Evolutionary conservation across 2,888 invertebrate species (phyloP).

Genomic region (Mythimna pallens): DNA sequence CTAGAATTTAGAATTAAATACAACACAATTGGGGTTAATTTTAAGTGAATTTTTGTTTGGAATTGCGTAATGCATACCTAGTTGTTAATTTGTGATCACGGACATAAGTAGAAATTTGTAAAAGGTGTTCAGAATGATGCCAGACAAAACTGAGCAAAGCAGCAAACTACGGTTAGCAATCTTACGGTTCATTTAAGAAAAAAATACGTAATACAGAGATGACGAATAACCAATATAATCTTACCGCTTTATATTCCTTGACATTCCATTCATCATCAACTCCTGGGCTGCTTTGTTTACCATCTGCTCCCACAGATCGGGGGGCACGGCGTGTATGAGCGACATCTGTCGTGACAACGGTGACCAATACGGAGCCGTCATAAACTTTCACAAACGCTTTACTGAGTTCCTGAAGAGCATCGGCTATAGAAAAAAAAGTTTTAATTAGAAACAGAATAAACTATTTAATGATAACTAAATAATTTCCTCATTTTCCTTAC

Average conservation of each 20-base stretch:
- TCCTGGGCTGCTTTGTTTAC: constrained; percentile 27
- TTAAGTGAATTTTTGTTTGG: no score
- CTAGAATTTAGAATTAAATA: no score
- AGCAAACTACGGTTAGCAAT: no score
- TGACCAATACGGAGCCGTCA: constrained; percentile 91
- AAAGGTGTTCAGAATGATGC: not conserved
- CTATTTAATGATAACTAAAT: no score
- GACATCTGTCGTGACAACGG: constrained; percentile 92
- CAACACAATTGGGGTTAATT: no score
- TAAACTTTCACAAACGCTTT: constrained; percentile 90
- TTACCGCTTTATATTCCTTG: constrained; percentile 52
- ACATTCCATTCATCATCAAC: constrained; percentile 23
- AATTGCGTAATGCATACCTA: no score
- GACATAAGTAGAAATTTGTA: not conserved
- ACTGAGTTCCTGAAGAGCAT: constrained; percentile 88
- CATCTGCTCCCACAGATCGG: constrained; percentile 69
- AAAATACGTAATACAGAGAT: not conserved
- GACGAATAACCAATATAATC: not conserved
- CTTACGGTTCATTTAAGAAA: not conserved
- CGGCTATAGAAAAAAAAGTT: constrained; percentile 68
- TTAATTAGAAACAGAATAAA: not conserved
- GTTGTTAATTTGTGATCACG: no score
- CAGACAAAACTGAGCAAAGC: not conserved
- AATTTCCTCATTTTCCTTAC: constrained; percentile 71
- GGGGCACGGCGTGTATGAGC: constrained; percentile 90